Evolutionary conservation across 2,888 invertebrate species (phyloP), one percentile per base, ranked within the genome.

Genomic region (Platycheirus albimanus): DNA sequence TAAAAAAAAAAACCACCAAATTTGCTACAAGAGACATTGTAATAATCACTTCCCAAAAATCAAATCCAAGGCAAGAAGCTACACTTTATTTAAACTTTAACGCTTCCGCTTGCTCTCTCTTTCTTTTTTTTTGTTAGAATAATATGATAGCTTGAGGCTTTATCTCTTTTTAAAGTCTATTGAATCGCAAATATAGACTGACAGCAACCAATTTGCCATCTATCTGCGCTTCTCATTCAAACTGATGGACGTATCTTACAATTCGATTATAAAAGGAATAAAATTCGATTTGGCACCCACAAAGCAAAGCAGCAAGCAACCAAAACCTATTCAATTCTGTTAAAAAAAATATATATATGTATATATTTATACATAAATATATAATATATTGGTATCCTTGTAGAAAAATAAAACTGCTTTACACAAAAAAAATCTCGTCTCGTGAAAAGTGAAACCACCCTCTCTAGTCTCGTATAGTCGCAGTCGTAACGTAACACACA

Each of bases 221-320:
- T 79, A 72, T 79, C 66, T 67, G 72, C 36, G 61, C 67, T 63
- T 74, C 74, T 75, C 80, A 80, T 76, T 80, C 80, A 76, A 76
- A 76, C 76, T 70, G 75, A 80, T 76, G 80, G 80, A 76, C 80
- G 80, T 76, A 76, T 80, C 75, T 47, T 66, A 51, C 69, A 70
- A 76, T 80, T 80, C 80, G 76, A 80, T 80, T 80, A 80, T 76
- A 69, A 61, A 56, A 70, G 63, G 58, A 80, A 70, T 64, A 70
- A 80, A 80, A 80, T 80, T 80, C 75, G 80, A 76, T 76, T 80
- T 80, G 75, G 75, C 80, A 80, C 75, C 75, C 75, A 64, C 80
- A 75, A 64, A 64, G 70, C 75, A 64, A 70, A 52, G 47, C 41
- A 36, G 20, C 13, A 24, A 38, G 36, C 13, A 71, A 43, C 49